Evolutionary conservation across 2,888 invertebrate genomes (phyloP).

Genomic region (Tribolium freemani): DNA sequence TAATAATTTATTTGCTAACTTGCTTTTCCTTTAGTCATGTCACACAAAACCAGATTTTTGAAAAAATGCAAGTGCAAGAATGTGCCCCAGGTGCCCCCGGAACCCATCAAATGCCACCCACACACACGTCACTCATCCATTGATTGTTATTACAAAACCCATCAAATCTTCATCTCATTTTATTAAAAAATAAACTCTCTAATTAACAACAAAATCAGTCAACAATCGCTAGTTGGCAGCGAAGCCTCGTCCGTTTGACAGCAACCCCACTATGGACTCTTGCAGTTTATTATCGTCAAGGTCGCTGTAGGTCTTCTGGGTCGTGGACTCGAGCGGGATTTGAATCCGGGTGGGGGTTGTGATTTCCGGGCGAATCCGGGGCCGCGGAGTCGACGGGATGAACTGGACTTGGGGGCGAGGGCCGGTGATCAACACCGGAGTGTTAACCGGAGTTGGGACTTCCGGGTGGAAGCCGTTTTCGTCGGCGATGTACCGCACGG

Average conservation of each 20-base stretch:
- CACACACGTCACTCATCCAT: neutral
- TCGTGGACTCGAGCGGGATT: constrained; percentile 3
- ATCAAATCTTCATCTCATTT: neutral
- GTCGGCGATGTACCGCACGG: constrained; percentile 68
- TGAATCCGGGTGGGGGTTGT: constrained; percentile 17
- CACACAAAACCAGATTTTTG: neutral
- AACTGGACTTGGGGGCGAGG: neutral
- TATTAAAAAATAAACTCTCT: constrained; percentile 18
- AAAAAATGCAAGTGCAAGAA: neutral
- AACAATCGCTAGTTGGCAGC: neutral
- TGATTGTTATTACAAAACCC: neutral
- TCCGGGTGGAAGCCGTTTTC: constrained; percentile 64
- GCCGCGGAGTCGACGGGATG: constrained; percentile 7
- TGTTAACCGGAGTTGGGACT: constrained; percentile 25
- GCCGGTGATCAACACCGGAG: neutral
- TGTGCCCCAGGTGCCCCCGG: neutral
- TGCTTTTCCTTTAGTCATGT: neutral
- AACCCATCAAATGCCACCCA: neutral
- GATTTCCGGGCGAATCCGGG: neutral
- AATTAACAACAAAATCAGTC: neutral
- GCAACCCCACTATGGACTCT: constrained; percentile 16
- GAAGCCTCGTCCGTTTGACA: constrained; percentile 12
- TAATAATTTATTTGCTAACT: neutral
- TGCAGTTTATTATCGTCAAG: constrained; percentile 7
- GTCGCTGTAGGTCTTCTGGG: neutral